Evolutionary conservation across 2,888 invertebrate genomes (phyloP).

Genomic region (Stenchaetothrips biformis): DNA sequence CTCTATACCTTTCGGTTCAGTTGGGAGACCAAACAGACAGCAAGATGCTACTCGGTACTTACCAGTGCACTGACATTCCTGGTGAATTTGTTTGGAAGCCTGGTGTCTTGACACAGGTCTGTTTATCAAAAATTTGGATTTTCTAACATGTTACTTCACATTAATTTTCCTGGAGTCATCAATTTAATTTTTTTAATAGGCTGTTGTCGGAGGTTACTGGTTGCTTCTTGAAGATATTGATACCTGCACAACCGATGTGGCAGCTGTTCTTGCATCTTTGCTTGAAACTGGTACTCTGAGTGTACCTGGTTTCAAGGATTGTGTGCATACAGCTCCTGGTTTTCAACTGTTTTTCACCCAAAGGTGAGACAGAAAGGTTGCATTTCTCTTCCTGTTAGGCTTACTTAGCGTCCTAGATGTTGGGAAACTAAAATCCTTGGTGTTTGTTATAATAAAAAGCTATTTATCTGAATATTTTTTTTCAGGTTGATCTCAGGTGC

Average conservation of each 20-base stretch:
- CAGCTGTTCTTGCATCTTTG: slow-evolving; percentile 77
- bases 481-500: slow-evolving; percentile 56
- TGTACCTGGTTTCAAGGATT: slow-evolving; percentile 85
- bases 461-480: slow-evolving; percentile 35
- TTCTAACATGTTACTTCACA: background rate
- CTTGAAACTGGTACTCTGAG: slow-evolving; percentile 75
- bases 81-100: slow-evolving; percentile 97
- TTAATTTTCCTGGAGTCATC: no score
- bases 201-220: slow-evolving; percentile 83
- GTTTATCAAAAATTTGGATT: background rate
- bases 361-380: slow-evolving; percentile 49
- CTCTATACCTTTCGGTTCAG: slow-evolving; percentile 76
- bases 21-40: slow-evolving; percentile 96
- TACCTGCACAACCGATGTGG: slow-evolving; percentile 86
- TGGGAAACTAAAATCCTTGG: background rate
- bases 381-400: background rate
- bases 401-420: background rate
- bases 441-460: slow-evolving; percentile 24
- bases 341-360: slow-evolving; percentile 93
- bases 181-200: slow-evolving; percentile 55
- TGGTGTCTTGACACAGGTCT: slow-evolving; percentile 80
- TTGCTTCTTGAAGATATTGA: slow-evolving; percentile 93
- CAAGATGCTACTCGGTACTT: slow-evolving; percentile 87
- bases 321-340: slow-evolving; percentile 70
- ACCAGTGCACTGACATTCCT: slow-evolving; percentile 91